Evolutionary conservation across 1,140 invertebrate genomes (phyloP).

Genomic region (Adelges cooleyi): DNA sequence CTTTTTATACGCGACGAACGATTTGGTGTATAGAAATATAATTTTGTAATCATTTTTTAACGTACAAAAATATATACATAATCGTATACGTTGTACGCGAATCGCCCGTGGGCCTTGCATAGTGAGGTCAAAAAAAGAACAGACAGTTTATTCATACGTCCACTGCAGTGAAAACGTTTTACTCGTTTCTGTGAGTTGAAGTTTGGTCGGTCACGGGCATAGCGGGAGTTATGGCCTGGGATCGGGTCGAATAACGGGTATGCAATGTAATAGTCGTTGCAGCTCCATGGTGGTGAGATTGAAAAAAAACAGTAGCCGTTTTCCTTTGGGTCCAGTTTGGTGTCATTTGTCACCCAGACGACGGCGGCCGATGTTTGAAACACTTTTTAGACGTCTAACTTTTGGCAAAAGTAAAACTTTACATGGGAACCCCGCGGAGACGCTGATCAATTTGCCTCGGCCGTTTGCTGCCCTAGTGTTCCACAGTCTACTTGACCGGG

Average conservation of each 20-base stretch:
- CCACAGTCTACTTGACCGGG: background rate
- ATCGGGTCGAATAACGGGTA: slow-evolving; percentile 20
- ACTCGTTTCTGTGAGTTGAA: background rate
- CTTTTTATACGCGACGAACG: too few relatives aligned
- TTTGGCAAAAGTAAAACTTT: slow-evolving; percentile 22
- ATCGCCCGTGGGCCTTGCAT: too few relatives aligned
- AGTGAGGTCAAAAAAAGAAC: too few relatives aligned
- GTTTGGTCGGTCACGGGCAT: background rate
- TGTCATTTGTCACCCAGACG: slow-evolving; percentile 15
- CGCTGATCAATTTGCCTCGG: slow-evolving; percentile 7
- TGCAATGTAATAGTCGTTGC: slow-evolving; percentile 19
- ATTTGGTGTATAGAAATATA: too few relatives aligned
- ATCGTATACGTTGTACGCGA: too few relatives aligned
- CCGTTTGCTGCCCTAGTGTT: background rate
- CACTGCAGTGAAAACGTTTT: too few relatives aligned
- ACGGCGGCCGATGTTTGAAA: background rate
- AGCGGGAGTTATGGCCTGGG: background rate
- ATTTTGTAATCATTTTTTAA: too few relatives aligned
- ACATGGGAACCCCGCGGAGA: background rate
- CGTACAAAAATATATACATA: too few relatives aligned
- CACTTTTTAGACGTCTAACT: slow-evolving; percentile 23
- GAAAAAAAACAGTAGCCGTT: slow-evolving; percentile 27
- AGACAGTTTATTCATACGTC: slow-evolving; percentile 11
- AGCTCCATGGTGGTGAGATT: background rate
- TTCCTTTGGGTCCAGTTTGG: slow-evolving; percentile 10